Evolutionary conservation across 2,888 invertebrate species (phyloP), one percentile per base, ranked within the genome.

Genomic region (Monochamus alternatus): DNA sequence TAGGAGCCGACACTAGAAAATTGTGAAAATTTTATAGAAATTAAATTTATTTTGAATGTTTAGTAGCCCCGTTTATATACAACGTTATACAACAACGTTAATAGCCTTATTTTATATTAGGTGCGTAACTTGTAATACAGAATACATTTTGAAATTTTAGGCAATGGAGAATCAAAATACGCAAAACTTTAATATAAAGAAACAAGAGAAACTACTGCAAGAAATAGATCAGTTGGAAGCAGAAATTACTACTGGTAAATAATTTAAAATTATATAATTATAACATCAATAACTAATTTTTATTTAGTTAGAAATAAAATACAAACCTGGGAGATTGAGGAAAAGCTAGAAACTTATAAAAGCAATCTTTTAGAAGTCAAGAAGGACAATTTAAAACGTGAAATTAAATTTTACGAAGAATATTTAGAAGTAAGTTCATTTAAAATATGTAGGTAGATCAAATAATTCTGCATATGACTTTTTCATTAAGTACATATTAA

Each of bases 241-340:
- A 32, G 51, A 75, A 47, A 58, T 62, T 44, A 62, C 14, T 43
- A 43, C 38, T 5, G 73, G 78, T 75, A 78, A 72, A 4, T 47
- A 43, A 62, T 31, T 12, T 52, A 44, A 10, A 43, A 68, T 63
- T n/a, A n/a, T n/a, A 22, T 52, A 55, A 22, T 65, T 51, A 32
- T 3, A 5, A 51, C 8, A 51, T n/a, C n/a, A n/a, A n/a, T n/a
- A n/a, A n/a, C n/a, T n/a, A n/a, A n/a, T n/a, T n/a, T n/a, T n/a
- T n/a, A 63, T 73, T 71, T 31, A 78, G 78, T 52, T 30, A 60
- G 60, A 55, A 43, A 47, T 0, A 73, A 76, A n/a, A 60, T 78
- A 10, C 31, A 43, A 38, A 44, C 30, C 0, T 1, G 66, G 7
- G 75, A 60, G 22, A 75, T 69, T 51, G 68, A 78, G 7, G 44